These are phyloP conservation scores for Andrena fulva DNA, from an alignment of 2,888 invertebrate species.

Conservation along the genomic window DNA sequence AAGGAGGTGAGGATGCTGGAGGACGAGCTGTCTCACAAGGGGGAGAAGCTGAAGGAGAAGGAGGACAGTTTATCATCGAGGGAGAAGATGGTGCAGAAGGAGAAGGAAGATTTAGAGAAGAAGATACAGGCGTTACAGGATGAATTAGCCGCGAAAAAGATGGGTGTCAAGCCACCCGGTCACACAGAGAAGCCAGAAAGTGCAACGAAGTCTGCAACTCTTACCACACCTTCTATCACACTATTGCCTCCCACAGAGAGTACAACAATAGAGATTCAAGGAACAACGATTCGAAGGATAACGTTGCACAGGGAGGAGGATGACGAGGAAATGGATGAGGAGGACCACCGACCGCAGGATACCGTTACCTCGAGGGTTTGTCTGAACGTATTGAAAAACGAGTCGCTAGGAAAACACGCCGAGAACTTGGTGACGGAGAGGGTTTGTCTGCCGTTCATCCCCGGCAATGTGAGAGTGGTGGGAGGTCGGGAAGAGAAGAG, in stretches of 20 bases:
- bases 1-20: conserved; percentile 61
- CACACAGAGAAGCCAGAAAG: not conserved
- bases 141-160: conserved; percentile 22
- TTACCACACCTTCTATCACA: conserved; percentile 29
- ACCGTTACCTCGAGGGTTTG: conserved; percentile 34
- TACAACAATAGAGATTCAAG: conserved; percentile 42
- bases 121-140: conserved; percentile 21
- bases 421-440: conserved; percentile 56
- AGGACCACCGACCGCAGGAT: not conserved
- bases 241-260: conserved; percentile 40
- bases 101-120: conserved; percentile 55
- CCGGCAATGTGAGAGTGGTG: not conserved
- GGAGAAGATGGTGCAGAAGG: conserved; percentile 47
- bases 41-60: conserved; percentile 24
- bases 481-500: not conserved
- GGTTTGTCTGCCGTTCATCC: conserved; percentile 64
- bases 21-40: conserved; percentile 26
- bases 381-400: conserved; percentile 42
- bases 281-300: not conserved
- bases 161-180: not conserved
- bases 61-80: conserved; percentile 35
- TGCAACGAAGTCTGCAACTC: not conserved
- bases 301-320: not conserved
- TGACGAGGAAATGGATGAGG: not conserved
- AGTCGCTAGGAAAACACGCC: not conserved